Conservation (phyloP, 2,113 vertebrate genomes). For the Arvicanthis niloticus region DNA sequence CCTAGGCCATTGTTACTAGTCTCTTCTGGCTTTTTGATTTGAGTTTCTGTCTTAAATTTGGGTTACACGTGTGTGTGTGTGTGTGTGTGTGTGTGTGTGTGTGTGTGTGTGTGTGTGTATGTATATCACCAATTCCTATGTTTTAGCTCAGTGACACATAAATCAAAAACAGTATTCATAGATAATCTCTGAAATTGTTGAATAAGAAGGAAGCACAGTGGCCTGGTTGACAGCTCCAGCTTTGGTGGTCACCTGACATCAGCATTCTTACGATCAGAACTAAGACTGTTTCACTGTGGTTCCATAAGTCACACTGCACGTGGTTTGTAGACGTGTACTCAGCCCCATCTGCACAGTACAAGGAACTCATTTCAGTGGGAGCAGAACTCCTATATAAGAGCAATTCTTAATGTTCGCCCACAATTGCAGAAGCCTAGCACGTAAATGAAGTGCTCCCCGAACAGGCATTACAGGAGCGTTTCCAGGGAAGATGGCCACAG, state of each 20-base stretch:
- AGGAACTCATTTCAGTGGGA: constrained; percentile 52
- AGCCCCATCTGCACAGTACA: neutral
- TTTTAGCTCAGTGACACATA: constrained; percentile 49
- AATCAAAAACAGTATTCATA: constrained; percentile 57
- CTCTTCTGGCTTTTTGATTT: neutral
- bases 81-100: neutral
- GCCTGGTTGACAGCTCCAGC: neutral
- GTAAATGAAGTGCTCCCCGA: constrained; percentile 86
- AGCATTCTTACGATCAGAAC: constrained; percentile 22
- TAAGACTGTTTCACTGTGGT: neutral
- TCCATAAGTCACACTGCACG: neutral
- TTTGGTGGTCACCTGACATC: neutral
- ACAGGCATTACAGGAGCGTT: constrained; percentile 84
- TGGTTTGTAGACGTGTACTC: neutral
- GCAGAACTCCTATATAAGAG: constrained; percentile 53
- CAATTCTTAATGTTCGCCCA: constrained; percentile 82
- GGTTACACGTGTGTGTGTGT: neutral
- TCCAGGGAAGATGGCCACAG: constrained; percentile 71
- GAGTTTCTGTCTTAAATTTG: constrained; percentile 55
- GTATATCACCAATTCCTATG: neutral
- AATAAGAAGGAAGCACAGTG: neutral
- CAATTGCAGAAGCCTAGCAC: constrained; percentile 82
- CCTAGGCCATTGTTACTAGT: neutral
- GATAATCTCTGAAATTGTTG: constrained; percentile 20
- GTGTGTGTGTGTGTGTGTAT: neutral